Evolutionary conservation across 1,140 invertebrate genomes (phyloP).

Genomic region (Drosophila ercepeae): DNA sequence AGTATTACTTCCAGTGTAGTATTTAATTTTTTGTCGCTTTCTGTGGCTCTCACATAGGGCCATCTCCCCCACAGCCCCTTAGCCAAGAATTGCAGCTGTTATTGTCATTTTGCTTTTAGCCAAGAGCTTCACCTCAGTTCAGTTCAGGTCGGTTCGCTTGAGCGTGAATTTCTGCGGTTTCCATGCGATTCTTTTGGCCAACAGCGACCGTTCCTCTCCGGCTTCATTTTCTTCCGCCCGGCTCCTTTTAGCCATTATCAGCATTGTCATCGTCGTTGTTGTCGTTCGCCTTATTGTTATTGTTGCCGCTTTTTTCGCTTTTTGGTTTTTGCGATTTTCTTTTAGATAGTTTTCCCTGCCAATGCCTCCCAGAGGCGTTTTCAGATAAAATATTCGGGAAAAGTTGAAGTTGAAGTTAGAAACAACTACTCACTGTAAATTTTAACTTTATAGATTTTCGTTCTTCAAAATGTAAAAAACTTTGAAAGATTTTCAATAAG

Average conservation of each 20-base stretch:
- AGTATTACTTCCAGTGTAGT: conserved; percentile 6
- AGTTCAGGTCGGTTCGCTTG: conserved; percentile 38
- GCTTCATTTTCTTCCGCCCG: conserved; percentile 6
- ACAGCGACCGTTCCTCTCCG: neutral
- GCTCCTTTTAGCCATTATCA: conserved; percentile 36
- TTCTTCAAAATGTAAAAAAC: too few species aligned
- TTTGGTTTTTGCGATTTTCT: conserved; percentile 48
- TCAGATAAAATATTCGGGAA: neutral
- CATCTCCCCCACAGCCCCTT: neutral
- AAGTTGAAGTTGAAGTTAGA: neutral
- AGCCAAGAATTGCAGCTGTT: conserved; percentile 69
- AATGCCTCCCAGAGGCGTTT: neutral
- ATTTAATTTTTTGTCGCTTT: conserved; percentile 38
- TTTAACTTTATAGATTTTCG: neutral
- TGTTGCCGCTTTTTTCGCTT: conserved; percentile 27
- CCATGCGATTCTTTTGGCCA: conserved; percentile 48
- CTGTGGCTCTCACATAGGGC: conserved; percentile 15
- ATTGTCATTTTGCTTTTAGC: conserved; percentile 77
- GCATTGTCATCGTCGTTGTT: conserved; percentile 47
- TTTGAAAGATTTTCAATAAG: neutral
- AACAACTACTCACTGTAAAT: neutral
- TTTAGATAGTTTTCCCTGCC: conserved; percentile 35
- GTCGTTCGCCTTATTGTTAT: conserved; percentile 42
- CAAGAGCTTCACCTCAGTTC: conserved; percentile 55
- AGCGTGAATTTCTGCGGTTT: conserved; percentile 72